Evolutionary conservation across 2,797 vertebrate genomes (phyloP).

Genomic region (Octomys mimax): DNA sequence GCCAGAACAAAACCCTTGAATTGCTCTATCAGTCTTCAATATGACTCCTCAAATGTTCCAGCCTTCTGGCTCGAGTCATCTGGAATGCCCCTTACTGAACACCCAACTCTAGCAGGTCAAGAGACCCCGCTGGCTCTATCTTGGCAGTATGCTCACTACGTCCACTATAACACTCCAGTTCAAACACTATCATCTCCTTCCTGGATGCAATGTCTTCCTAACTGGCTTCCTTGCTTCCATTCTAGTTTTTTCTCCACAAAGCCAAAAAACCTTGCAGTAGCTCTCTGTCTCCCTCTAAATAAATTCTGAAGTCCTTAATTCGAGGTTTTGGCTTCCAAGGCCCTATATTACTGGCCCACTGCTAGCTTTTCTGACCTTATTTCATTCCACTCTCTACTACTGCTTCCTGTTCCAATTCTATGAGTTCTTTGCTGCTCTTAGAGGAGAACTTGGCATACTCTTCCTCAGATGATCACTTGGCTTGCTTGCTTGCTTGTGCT

Average conservation of each 20-base stretch:
- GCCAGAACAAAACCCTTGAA: background rate
- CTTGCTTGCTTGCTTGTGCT: background rate
- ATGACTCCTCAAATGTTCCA: background rate
- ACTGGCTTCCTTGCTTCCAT: background rate
- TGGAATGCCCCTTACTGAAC: background rate
- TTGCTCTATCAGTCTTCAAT: background rate
- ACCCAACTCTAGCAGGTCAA: background rate
- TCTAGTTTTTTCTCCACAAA: conserved; percentile 3
- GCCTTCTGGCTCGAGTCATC: background rate
- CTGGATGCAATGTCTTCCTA: background rate
- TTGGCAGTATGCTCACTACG: background rate
- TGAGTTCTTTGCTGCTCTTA: background rate
- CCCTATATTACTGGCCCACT: background rate
- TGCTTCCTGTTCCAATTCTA: background rate
- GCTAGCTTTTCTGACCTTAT: background rate
- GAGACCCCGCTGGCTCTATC: background rate
- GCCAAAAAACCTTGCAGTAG: background rate
- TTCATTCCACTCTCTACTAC: background rate
- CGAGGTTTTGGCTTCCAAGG: background rate
- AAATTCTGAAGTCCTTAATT: conserved; percentile 1
- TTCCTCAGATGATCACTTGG: background rate
- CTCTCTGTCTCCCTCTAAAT: background rate
- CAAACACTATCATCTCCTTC: background rate
- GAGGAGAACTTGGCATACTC: background rate
- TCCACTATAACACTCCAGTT: background rate